Evolutionary conservation across 2,888 invertebrate species (phyloP), one percentile per base, ranked within the genome.

Genomic region (Siphonodentalium dalli): DNA sequence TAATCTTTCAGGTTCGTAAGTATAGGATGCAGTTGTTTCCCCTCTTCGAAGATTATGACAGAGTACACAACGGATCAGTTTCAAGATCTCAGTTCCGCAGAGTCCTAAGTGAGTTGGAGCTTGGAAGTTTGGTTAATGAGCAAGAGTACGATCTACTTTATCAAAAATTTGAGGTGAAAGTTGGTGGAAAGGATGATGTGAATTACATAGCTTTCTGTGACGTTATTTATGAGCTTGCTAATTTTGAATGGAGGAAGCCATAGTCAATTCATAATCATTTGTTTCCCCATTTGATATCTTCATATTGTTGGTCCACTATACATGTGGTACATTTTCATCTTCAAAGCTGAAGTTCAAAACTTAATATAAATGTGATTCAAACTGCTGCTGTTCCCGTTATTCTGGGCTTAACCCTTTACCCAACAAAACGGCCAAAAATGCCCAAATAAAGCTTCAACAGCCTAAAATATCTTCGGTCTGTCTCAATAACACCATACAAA

Each of bases 1-100:
- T 45, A 45, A n/a, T n/a, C n/a, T 57, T 58, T 1, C 63, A 82
- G 82, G 81, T 81, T 7, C 66, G 75, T 26, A 72, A 77, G 48
- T 71, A 73, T 28, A 70, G 75, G 33, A 79, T 81, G 65, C 80
- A 80, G 65, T 64, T 82, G 51, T 80, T 78, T 61, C 81, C 81
- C n/a, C 61, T 79, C 60, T 80, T 82, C 64, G 77, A 81, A 58
- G 81, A 81, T 66, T 81, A 76, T 41, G 81, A 81, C 59, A 56
- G 69, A 39, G 76, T 80, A 11, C 76, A 81, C 65, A 79, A 74
- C 54, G 81, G 81, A 13, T 71, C 73, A n/a, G 77, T 82, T 11
- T 75, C 80, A 15, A 61, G 71, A 47, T 74, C 73, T 26, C 81
- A 82, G 68, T 82, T 82, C 68, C 68, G 78, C 24, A 63, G 81